Percentiles rank a stretch among this genome's conserved stretches.
phyloP scores from a whole-genome alignment of 2,797 vertebrate genomes.

The Spheniscus humboldti region DNA sequence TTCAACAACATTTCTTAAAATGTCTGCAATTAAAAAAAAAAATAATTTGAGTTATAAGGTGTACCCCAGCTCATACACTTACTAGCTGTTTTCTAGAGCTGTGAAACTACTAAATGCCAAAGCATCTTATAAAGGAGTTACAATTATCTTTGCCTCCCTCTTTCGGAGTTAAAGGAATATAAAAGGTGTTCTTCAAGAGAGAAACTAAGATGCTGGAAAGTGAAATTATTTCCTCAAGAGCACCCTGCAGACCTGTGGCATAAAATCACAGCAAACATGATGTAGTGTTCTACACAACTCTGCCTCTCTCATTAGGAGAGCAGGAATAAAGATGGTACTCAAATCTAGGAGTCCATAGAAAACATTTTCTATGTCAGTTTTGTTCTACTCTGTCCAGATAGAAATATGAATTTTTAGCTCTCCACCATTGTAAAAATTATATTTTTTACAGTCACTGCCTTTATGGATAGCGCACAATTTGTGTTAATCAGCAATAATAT shows the following conservation, averaged over 20 bases:
- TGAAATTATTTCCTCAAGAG: not conserved
- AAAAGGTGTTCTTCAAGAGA: not conserved
- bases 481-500: not conserved
- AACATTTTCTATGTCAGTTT: not conserved
- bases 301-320: not conserved
- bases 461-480: not conserved
- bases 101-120: not conserved
- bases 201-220: not conserved
- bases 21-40: not conserved
- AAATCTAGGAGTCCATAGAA: not conserved
- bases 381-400: not conserved
- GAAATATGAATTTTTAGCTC: not conserved
- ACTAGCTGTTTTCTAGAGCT: not conserved
- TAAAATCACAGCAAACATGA: not conserved
- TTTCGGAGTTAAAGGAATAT: not conserved
- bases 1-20: not conserved
- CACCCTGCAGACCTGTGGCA: not conserved
- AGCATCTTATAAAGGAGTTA: not conserved
- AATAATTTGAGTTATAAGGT: not conserved
- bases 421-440: not conserved
- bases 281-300: not conserved
- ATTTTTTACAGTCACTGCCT: not conserved
- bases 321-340: not conserved
- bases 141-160: not conserved
- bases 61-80: not conserved